These are phyloP conservation scores for Corythoichthys haematopterus DNA, from an alignment of 2,113 vertebrate genomes.

Conservation along the genomic window DNA sequence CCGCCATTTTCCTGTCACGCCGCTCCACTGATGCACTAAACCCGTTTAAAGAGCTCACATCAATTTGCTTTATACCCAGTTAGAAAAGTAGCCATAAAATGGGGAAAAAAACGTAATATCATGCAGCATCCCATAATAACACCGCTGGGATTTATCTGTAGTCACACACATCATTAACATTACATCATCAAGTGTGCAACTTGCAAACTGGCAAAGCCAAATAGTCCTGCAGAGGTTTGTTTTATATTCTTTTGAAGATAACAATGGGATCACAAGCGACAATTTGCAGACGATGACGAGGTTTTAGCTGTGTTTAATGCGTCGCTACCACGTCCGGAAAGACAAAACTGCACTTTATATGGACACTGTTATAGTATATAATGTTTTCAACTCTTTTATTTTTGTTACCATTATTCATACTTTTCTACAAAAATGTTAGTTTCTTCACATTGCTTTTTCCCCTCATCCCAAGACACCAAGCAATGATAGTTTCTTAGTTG, in stretches of 20 bases:
- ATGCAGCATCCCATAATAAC: constrained; percentile 1
- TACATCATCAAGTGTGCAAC: constrained; percentile 4
- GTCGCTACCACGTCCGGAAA: not conserved
- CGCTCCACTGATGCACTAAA: not conserved
- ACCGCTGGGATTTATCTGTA: constrained; percentile 7
- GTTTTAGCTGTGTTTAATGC: not conserved
- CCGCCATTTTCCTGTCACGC: not conserved
- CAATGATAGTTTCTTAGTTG: constrained; percentile 20
- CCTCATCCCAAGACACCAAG: constrained; percentile 26
- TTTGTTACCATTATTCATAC: constrained; percentile 12
- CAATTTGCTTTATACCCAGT: constrained; percentile 9
- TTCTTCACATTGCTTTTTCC: constrained; percentile 11
- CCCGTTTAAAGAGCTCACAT: constrained; percentile 1
- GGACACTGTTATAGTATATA: not conserved
- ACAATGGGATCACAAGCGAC: not conserved
- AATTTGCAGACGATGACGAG: not conserved
- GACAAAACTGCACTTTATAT: not conserved
- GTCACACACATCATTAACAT: constrained; percentile 11
- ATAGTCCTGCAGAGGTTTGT: constrained; percentile 19
- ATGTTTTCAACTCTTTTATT: constrained; percentile 9
- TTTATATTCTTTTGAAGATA: constrained; percentile 19
- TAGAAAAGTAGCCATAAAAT: constrained; percentile 6
- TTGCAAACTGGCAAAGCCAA: not conserved
- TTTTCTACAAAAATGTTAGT: constrained; percentile 5
- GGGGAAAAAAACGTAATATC: constrained; percentile 1